These are phyloP conservation scores for Vespertilio murinus DNA, from an alignment of 2,797 vertebrate genomes.

Conservation along the genomic window DNA sequence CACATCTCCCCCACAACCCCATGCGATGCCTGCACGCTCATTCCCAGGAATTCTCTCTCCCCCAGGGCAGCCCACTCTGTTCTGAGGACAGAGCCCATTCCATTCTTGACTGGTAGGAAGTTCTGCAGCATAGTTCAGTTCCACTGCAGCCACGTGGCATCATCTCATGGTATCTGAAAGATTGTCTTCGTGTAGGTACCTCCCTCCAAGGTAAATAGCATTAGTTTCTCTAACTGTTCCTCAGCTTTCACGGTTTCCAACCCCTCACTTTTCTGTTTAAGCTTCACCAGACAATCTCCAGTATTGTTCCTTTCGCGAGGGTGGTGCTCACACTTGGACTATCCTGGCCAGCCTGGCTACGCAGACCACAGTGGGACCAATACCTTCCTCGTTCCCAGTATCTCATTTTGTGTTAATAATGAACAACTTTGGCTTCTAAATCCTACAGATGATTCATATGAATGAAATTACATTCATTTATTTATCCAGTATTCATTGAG, in stretches of 20 bases:
- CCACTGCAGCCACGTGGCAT: neutral
- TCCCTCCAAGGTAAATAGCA: neutral
- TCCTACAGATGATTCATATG: neutral
- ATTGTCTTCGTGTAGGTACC: neutral
- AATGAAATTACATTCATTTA: neutral
- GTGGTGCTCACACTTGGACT: neutral
- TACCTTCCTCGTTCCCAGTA: neutral
- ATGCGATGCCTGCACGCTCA: rapidly evolving
- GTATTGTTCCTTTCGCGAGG: neutral
- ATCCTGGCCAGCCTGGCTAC: neutral
- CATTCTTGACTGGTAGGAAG: neutral
- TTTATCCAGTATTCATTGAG: neutral
- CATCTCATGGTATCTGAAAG: neutral
- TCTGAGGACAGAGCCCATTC: neutral
- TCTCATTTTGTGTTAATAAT: neutral
- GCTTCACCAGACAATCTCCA: neutral
- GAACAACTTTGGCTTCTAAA: neutral
- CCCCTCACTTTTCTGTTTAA: neutral
- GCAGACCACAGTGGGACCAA: rapidly evolving
- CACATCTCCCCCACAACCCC: neutral
- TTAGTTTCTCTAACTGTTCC: neutral
- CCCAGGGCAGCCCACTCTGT: neutral
- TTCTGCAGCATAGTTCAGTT: neutral
- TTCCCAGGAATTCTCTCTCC: neutral
- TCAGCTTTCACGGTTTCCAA: neutral